Percentiles rank a stretch among this genome's conserved stretches.
phyloP scores from a whole-genome alignment of 2,888 invertebrate species.

The Spodoptera exigua region DNA sequence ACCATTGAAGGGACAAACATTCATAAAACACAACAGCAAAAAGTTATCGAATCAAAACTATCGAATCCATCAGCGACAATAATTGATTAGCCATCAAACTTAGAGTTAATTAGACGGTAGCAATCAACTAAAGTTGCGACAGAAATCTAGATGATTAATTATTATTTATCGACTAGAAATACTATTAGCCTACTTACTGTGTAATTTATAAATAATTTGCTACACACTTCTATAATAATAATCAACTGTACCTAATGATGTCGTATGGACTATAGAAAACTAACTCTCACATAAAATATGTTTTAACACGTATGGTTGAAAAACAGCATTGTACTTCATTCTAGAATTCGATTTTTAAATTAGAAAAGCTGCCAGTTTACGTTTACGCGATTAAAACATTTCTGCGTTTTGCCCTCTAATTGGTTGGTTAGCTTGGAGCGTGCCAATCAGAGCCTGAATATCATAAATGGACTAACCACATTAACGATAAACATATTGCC shows the following conservation, averaged over 20 bases:
- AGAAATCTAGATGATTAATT: conserved; percentile 50
- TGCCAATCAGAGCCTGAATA: too few relatives aligned
- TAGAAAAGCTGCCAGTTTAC: too few relatives aligned
- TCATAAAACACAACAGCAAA: conserved; percentile 9
- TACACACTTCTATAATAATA: conserved; percentile 14
- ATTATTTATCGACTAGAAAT: conserved; percentile 17
- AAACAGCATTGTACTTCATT: too few relatives aligned
- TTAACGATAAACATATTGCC: too few relatives aligned
- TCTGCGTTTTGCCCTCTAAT: too few relatives aligned
- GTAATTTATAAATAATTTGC: conserved; percentile 29
- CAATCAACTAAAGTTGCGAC: conserved; percentile 28
- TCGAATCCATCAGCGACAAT: conserved; percentile 30
- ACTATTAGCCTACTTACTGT: conserved; percentile 39
- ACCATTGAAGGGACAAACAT: too few relatives aligned
- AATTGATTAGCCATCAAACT: conserved; percentile 18
- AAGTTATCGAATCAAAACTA: conserved; percentile 18
- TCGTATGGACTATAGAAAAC: background rate
- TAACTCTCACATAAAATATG: too few relatives aligned
- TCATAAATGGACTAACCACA: too few relatives aligned
- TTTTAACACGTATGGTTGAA: too few relatives aligned
- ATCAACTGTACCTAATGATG: conserved; percentile 12
- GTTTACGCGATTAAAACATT: too few relatives aligned
- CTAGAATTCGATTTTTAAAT: too few relatives aligned
- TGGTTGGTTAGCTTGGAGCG: too few relatives aligned
- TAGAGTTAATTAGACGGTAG: conserved; percentile 27